Conservation (phyloP, 2,888 invertebrate species). For the Cynaeus angustus region DNA sequence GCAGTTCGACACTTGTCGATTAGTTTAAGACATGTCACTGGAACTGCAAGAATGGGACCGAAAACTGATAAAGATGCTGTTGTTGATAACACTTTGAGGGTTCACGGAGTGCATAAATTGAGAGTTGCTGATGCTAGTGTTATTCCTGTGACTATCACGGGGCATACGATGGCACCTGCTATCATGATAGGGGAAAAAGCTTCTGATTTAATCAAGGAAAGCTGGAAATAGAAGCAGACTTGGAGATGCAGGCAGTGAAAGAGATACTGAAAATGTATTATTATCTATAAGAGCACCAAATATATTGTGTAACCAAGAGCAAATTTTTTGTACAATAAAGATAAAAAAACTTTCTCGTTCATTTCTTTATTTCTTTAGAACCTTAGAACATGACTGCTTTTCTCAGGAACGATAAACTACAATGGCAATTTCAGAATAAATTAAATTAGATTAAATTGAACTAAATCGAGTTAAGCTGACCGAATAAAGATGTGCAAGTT, state of each 20-base stretch:
- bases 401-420: too few species aligned
- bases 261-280: not conserved
- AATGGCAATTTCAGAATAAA: too few species aligned
- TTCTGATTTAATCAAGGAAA: constrained; percentile 72
- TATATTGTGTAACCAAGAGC: not conserved
- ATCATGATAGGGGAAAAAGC: constrained; percentile 76
- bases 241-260: not conserved
- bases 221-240: constrained; percentile 63
- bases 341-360: too few species aligned
- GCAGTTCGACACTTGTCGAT: constrained; percentile 70
- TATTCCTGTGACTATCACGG: constrained; percentile 74
- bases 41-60: constrained; percentile 72
- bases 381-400: too few species aligned
- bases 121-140: constrained; percentile 76
- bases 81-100: constrained; percentile 77
- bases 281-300: not conserved
- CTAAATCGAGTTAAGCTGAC: too few species aligned
- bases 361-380: too few species aligned
- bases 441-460: too few species aligned
- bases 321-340: too few species aligned
- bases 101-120: constrained; percentile 75
- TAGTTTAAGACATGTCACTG: constrained; percentile 67
- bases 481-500: too few species aligned
- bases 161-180: constrained; percentile 74
- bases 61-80: constrained; percentile 76